phyloP scores from a whole-genome alignment of 2,888 invertebrate genomes.

The Cyrtodaria siliqua region DNA sequence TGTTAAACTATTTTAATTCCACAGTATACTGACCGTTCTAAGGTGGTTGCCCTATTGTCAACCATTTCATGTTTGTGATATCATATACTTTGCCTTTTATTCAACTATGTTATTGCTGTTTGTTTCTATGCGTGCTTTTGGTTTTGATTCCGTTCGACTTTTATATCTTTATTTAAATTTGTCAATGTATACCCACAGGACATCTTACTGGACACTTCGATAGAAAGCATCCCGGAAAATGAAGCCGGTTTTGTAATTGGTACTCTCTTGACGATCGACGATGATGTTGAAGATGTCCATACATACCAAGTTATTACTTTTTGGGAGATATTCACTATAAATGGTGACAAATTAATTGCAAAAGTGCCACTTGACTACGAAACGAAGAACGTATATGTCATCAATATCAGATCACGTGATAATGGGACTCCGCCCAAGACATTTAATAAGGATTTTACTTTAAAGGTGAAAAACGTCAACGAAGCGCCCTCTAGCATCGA shows the following conservation, averaged over 20 bases:
- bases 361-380: constrained; percentile 62
- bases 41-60: too few species aligned
- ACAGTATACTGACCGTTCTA: too few species aligned
- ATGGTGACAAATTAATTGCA: constrained; percentile 43
- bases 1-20: too few species aligned
- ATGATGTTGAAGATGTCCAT: constrained; percentile 64
- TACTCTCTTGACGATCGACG: constrained; percentile 60
- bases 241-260: constrained; percentile 61
- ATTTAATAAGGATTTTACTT: constrained; percentile 60
- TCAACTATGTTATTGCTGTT: too few species aligned
- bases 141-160: too few species aligned
- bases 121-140: too few species aligned
- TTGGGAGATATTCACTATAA: constrained; percentile 69
- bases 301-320: constrained; percentile 62
- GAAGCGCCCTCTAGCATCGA: constrained; percentile 66
- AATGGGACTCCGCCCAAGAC: constrained; percentile 54
- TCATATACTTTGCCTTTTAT: too few species aligned
- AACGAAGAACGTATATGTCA: constrained; percentile 36
- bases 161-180: too few species aligned
- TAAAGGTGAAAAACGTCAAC: constrained; percentile 68
- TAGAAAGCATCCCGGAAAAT: constrained; percentile 69
- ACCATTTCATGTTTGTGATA: too few species aligned
- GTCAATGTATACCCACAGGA: constrained; percentile 54
- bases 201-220: constrained; percentile 59
- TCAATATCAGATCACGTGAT: constrained; percentile 64